Conservation (phyloP, 2,888 invertebrate genomes). For the Phrixothrix hirtus region DNA sequence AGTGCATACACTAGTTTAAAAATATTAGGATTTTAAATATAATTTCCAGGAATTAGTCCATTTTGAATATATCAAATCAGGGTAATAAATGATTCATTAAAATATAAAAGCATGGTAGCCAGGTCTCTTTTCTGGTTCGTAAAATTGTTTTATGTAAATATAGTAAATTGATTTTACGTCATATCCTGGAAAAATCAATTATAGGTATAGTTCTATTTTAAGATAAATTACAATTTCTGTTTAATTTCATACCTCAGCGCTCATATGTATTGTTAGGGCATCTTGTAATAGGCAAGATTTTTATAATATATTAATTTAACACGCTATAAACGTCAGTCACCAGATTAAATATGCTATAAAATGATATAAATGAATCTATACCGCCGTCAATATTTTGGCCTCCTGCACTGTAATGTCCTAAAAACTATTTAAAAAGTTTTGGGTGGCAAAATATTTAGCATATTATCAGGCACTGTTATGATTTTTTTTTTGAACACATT, state of each 20-base stretch:
- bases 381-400: constrained; percentile 18
- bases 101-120: no score
- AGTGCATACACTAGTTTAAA: no score
- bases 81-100: no score
- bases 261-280: constrained; percentile 5
- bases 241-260: constrained; percentile 2
- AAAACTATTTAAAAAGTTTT: constrained; percentile 6
- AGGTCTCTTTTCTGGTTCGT: no score
- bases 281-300: constrained; percentile 6
- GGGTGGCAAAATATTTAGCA: constrained; percentile 3
- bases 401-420: constrained; percentile 14
- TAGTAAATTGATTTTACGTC: constrained; percentile 15
- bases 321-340: constrained; percentile 27
- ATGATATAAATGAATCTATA: constrained; percentile 28
- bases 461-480: constrained; percentile 1
- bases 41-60: no score
- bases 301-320: constrained; percentile 27
- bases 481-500: no score
- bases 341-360: constrained; percentile 29
- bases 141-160: constrained; percentile 38
- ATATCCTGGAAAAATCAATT: constrained; percentile 5
- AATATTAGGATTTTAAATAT: no score
- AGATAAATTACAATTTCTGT: constrained; percentile 1
- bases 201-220: constrained; percentile 11
- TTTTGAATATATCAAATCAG: no score